Evolutionary conservation across 1,140 invertebrate genomes (phyloP).

Genomic region (Procambarus clarkii): DNA sequence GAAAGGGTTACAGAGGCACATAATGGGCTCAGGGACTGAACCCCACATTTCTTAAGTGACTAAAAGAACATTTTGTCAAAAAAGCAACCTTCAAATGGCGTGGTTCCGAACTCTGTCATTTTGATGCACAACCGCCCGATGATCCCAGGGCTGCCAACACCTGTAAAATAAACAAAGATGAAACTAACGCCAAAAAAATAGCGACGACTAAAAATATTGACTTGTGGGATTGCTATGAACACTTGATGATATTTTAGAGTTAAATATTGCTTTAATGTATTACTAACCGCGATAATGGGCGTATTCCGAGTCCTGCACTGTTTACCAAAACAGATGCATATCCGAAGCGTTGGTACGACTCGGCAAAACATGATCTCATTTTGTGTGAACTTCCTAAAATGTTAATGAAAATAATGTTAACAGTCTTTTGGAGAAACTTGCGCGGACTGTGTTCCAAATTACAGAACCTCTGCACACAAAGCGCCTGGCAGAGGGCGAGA

Average conservation of each 20-base stretch:
- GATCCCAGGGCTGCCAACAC: slow-evolving; percentile 44
- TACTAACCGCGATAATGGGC: not conserved
- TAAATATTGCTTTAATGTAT: not conserved
- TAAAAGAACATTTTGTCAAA: no score
- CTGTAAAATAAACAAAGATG: slow-evolving; percentile 37
- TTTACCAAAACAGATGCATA: slow-evolving; percentile 5
- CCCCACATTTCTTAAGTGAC: no score
- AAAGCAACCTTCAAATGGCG: slow-evolving; percentile 5
- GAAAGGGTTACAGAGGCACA: no score
- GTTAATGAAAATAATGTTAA: slow-evolving; percentile 13
- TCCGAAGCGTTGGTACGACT: slow-evolving; percentile 46
- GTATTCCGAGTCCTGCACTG: not conserved
- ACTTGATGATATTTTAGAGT: not conserved
- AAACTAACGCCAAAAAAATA: no score
- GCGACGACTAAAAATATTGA: not conserved
- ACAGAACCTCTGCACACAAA: not conserved
- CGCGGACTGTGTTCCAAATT: not conserved
- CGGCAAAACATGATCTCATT: slow-evolving; percentile 59
- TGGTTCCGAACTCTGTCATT: slow-evolving; percentile 46
- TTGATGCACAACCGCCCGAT: slow-evolving; percentile 17
- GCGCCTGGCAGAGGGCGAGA: not conserved
- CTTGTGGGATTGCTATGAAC: not conserved
- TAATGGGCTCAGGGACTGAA: no score
- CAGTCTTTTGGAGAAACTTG: not conserved
- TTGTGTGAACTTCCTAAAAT: slow-evolving; percentile 36